Evolutionary conservation across 2,113 vertebrate species (phyloP).

Genomic region (Forbesichthys agassizii): DNA sequence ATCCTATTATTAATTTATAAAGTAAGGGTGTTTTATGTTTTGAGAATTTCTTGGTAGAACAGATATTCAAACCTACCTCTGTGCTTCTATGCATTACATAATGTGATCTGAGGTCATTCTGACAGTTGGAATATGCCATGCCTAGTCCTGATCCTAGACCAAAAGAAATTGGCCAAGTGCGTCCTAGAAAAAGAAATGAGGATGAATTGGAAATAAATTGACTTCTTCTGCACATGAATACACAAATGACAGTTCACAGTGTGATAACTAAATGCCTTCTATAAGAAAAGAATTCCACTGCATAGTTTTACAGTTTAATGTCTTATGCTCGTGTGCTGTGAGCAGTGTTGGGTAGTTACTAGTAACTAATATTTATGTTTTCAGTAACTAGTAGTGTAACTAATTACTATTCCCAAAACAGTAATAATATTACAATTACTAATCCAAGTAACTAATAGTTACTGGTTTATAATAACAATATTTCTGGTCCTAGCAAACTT

Average conservation of each 20-base stretch:
- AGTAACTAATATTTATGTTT: no score
- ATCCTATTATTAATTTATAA: not conserved
- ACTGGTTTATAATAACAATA: no score
- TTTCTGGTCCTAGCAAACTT: no score
- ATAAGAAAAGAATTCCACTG: not conserved
- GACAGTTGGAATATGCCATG: conserved; percentile 98
- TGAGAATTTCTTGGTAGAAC: not conserved
- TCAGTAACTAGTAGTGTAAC: no score
- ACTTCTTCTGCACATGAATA: no score
- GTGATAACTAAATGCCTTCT: no score
- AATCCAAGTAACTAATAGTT: no score
- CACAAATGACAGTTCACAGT: no score
- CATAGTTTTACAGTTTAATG: not conserved
- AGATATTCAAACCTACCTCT: conserved; percentile 77
- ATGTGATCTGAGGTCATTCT: conserved; percentile 89
- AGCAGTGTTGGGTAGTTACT: no score
- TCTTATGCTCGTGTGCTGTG: no score
- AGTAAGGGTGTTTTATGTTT: not conserved
- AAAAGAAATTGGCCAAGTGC: conserved; percentile 88
- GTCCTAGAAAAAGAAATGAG: conserved; percentile 77
- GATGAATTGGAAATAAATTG: not conserved
- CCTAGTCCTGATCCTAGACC: conserved; percentile 88
- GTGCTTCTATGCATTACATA: conserved; percentile 86
- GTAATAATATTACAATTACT: no score
- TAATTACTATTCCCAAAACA: no score